phyloP scores from a whole-genome alignment of 1,140 invertebrate species.

The Drosophila nannoptera region DNA sequence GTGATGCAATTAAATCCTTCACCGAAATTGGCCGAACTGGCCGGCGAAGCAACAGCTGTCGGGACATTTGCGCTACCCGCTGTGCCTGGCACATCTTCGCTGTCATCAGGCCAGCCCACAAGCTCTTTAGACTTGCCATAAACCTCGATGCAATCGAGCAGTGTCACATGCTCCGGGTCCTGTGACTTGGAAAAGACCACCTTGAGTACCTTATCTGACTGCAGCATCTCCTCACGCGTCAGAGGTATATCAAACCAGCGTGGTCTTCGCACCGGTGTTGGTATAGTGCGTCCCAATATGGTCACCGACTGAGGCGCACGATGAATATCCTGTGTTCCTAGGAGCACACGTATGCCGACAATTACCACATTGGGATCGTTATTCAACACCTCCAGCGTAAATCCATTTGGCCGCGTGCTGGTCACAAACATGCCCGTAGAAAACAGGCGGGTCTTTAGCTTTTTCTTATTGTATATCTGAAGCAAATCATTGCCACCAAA shows the following conservation, averaged over 20 bases:
- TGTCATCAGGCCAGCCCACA: slow-evolving; percentile 98
- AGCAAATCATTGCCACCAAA: slow-evolving; percentile 97
- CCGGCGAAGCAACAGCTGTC: slow-evolving; percentile 21
- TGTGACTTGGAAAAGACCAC: slow-evolving; percentile 94
- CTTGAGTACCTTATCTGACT: slow-evolving; percentile 93
- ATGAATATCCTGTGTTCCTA: slow-evolving; percentile 92
- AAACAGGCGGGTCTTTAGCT: slow-evolving; percentile 95
- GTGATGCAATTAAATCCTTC: slow-evolving; percentile 75
- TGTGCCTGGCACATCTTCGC: slow-evolving; percentile 85
- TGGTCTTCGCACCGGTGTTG: slow-evolving; percentile 86
- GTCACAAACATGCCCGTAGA: slow-evolving; percentile 94
- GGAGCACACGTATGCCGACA: slow-evolving; percentile 89
- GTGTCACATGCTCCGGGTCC: slow-evolving; percentile 92
- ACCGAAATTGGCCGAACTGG: slow-evolving; percentile 50
- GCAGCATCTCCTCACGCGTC: slow-evolving; percentile 94
- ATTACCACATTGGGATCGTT: slow-evolving; percentile 93
- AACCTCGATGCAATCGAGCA: slow-evolving; percentile 94
- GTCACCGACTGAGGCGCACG: slow-evolving; percentile 85
- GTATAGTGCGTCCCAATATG: slow-evolving; percentile 90
- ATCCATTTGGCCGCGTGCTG: slow-evolving; percentile 92
- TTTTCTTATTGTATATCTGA: slow-evolving; percentile 96
- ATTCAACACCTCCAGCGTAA: slow-evolving; percentile 93
- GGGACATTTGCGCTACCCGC: slow-evolving; percentile 11
- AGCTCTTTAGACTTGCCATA: slow-evolving; percentile 97
- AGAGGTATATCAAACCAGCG: slow-evolving; percentile 98